phyloP scores from a whole-genome alignment of 2,888 invertebrate species.

The Caenorhabditis uteleia region DNA sequence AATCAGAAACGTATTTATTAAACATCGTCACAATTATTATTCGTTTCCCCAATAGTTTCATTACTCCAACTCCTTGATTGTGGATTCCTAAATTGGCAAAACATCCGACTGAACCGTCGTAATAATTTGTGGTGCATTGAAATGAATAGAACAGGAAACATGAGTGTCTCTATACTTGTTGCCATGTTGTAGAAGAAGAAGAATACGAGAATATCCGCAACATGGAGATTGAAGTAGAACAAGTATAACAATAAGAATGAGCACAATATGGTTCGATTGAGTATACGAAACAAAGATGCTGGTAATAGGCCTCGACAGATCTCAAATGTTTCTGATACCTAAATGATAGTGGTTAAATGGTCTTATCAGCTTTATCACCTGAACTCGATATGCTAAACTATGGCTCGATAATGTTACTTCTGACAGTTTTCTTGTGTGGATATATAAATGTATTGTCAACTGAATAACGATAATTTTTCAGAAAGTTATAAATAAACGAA shows the following conservation, averaged over 20 bases:
- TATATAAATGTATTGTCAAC: neutral
- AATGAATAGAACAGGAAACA: slow-evolving; percentile 1
- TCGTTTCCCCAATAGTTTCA: no score
- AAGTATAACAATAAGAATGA: neutral
- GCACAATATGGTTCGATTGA: neutral
- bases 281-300: neutral
- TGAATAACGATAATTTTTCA: neutral
- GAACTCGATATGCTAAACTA: neutral
- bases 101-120: neutral
- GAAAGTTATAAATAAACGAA: neutral
- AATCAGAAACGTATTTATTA: no score
- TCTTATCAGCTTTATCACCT: neutral
- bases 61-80: no score
- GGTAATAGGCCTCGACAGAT: neutral
- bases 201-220: neutral
- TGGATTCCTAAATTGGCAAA: neutral
- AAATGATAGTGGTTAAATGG: neutral
- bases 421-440: neutral
- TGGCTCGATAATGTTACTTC: neutral
- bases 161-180: neutral
- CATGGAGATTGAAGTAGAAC: neutral
- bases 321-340: neutral
- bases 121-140: neutral
- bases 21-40: no score
- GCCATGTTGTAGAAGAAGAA: neutral